Evolutionary conservation across 2,888 invertebrate species (phyloP).

Genomic region (Teleogryllus oceanicus): DNA sequence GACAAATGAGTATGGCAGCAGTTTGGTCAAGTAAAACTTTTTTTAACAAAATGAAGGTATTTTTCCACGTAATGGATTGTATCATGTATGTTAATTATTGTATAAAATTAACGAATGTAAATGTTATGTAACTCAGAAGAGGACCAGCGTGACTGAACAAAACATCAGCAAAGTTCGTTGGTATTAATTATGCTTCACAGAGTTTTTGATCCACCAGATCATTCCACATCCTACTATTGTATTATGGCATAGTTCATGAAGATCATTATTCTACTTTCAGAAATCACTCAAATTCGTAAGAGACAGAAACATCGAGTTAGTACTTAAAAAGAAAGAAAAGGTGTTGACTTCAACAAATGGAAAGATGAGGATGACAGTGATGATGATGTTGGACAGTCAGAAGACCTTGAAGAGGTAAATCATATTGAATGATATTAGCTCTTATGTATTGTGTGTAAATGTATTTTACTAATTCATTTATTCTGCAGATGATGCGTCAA

Average conservation of each 20-base stretch:
- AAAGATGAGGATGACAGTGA: conserved; percentile 93
- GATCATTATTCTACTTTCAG: conserved; percentile 42
- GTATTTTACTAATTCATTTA: background rate
- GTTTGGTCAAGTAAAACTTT: too few species aligned
- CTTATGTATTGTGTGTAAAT: background rate
- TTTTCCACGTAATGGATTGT: too few species aligned
- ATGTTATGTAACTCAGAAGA: too few species aligned
- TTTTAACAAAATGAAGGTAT: too few species aligned
- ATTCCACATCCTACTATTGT: too few species aligned
- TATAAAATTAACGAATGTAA: too few species aligned
- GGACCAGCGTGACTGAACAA: too few species aligned
- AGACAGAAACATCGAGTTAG: conserved; percentile 53
- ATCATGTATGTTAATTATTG: too few species aligned
- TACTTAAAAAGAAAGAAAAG: conserved; percentile 57
- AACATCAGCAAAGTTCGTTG: too few species aligned
- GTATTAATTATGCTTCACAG: too few species aligned
- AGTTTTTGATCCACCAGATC: too few species aligned
- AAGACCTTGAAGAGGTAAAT: conserved; percentile 59
- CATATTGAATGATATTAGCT: background rate
- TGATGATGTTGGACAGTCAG: conserved; percentile 58
- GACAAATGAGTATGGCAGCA: too few species aligned
- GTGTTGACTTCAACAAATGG: conserved; percentile 96
- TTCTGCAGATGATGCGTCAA: conserved; percentile 62
- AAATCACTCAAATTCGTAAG: conserved; percentile 52
- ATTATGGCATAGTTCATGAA: conserved; percentile 31